Conservation (phyloP, 92 coral and sea anemone species). For the Micromussa lordhowensis region DNA sequence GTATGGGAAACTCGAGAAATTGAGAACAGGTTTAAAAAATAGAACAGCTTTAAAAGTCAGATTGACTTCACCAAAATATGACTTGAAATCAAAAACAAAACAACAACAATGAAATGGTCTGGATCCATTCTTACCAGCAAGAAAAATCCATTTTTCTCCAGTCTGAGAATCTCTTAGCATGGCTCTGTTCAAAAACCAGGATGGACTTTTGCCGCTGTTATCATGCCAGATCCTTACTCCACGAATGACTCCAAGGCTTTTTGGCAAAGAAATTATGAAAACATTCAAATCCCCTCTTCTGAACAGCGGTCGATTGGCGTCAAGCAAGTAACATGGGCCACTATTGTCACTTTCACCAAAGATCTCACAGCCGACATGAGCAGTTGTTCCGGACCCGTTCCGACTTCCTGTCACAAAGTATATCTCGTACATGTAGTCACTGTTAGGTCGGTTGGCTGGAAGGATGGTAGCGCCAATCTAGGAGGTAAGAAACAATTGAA, state of each 20-base stretch:
- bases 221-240: slow-evolving; percentile 82
- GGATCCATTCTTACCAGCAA: slow-evolving; percentile 57
- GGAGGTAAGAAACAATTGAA: neutral
- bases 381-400: slow-evolving; percentile 65
- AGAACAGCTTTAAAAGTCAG: no score
- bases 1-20: no score
- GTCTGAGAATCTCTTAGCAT: slow-evolving; percentile 69
- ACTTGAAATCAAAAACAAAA: neutral
- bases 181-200: slow-evolving; percentile 73
- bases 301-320: slow-evolving; percentile 57
- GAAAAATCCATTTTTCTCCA: slow-evolving; percentile 68
- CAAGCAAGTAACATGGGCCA: slow-evolving; percentile 61
- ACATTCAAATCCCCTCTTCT: slow-evolving; percentile 74
- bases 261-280: slow-evolving; percentile 66
- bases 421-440: slow-evolving; percentile 63
- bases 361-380: slow-evolving; percentile 75
- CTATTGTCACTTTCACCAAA: slow-evolving; percentile 58
- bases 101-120: neutral
- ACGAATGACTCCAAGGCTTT: slow-evolving; percentile 60
- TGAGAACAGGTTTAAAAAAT: no score
- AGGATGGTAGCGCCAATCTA: slow-evolving; percentile 73
- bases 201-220: slow-evolving; percentile 62
- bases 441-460: slow-evolving; percentile 47
- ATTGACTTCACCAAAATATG: no score
- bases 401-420: slow-evolving; percentile 80